Base-by-base conservation (phyloP, 2,888 invertebrate species). In the Monopis laevigella region DNA sequence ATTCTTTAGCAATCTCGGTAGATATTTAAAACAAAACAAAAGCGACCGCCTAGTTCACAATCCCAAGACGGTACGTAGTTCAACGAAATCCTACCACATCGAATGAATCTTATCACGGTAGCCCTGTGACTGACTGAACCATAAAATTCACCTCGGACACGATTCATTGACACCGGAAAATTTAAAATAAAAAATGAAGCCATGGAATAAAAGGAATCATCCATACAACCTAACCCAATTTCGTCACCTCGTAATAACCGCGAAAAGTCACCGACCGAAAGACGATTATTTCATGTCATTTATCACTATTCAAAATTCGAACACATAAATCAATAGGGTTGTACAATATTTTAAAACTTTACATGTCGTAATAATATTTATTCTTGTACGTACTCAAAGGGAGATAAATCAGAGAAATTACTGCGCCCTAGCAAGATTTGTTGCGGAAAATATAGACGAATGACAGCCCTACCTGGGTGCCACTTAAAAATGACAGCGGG, bases 401-500 rank as follows among this genome's bases (percentile, higher is more conserved):
- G n/a, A 2, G 14, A 29, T 29, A 29, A 29, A 29, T 29, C 29
- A 29, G 7, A 12, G 6, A 11, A 14, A 29, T 29, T 29, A 29
- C 29, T 29, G 29, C 14, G 12, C n/a, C 29, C 12, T 11, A 2
- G 12, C 12, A 29, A 12, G 11, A 6, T n/a, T 29, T 11, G 29
- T 29, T 29, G 29, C 29, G 14, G 29, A 29, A 29, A 29, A 29
- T 29, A 14, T 29, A 29, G 29, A 29, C 29, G 14, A 29, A 29
- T 29, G 29, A 29, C 29, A 29, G 11, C 14, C 8, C 29, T 2
- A 14, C 14, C 29, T 29, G 6, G 3, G 13, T n/a, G 12, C 63
- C 62, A 62, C 59, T 65, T 62, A 59, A 53, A 65, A 55, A 65
- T 64, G 70, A 69, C 69, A 69, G 66, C 48, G 59, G 54, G 54